phyloP scores from a whole-genome alignment of 2,113 vertebrate genomes.

The Microtus pennsylvanicus region DNA sequence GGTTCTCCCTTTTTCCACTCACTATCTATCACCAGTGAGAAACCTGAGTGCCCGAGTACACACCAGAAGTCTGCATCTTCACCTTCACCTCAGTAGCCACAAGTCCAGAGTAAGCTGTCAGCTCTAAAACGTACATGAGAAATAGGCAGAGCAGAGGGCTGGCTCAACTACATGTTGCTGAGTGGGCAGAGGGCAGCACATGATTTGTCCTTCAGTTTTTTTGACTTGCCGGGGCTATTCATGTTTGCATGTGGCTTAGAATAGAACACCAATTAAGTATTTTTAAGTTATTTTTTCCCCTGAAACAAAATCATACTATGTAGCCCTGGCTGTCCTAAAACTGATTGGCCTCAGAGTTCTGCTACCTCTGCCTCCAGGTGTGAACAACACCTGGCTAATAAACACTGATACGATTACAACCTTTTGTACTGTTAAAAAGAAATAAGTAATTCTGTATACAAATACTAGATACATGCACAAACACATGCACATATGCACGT shows the following conservation, averaged over 20 bases:
- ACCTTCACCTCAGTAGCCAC: background rate
- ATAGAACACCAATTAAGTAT: background rate
- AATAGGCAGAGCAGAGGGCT: too few species aligned
- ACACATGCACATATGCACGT: background rate
- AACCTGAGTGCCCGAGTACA: background rate
- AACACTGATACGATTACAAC: background rate
- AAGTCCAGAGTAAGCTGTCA: too few species aligned
- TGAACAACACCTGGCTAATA: background rate
- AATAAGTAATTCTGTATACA: background rate
- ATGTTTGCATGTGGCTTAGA: background rate
- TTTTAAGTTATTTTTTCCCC: background rate
- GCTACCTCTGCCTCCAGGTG: background rate
- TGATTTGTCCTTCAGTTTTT: background rate
- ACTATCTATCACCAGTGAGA: background rate
- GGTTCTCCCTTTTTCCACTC: background rate
- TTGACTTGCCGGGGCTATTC: background rate
- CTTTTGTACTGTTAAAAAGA: background rate
- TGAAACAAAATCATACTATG: background rate
- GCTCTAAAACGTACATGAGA: background rate
- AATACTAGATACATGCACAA: background rate
- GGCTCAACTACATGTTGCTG: background rate
- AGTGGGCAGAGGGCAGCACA: background rate
- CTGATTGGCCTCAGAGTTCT: background rate
- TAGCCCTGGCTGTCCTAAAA: background rate
- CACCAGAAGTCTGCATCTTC: background rate